Percentiles rank a stretch among this genome's conserved stretches.
These are phyloP conservation scores for Acanthosepion lycidas DNA, from an alignment of 2,888 invertebrate species.

Conservation along the genomic window DNA sequence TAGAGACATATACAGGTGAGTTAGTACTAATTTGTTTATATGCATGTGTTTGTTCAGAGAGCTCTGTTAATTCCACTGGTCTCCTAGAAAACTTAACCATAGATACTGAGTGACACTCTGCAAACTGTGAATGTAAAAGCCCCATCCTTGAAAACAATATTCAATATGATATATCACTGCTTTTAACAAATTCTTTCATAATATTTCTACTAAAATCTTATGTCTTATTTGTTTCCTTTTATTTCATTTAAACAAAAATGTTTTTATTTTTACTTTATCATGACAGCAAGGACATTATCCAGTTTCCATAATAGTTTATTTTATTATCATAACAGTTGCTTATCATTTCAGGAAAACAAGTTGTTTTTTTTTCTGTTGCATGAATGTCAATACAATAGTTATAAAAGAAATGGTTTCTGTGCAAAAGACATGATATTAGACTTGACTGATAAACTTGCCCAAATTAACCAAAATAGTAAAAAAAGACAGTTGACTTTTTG, in stretches of 20 bases:
- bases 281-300: background rate
- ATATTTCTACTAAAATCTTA: background rate
- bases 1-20: background rate
- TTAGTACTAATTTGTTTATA: slow-evolving; percentile 13
- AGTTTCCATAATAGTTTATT: background rate
- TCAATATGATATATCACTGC: background rate
- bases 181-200: background rate
- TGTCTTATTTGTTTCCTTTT: background rate
- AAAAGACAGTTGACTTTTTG: background rate
- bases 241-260: background rate
- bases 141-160: background rate
- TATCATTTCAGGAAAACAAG: background rate
- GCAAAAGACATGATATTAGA: no score
- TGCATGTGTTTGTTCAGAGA: background rate
- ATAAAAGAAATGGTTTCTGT: background rate
- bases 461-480: background rate
- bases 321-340: background rate
- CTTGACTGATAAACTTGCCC: no score
- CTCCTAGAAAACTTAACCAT: background rate
- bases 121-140: background rate
- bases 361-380: background rate
- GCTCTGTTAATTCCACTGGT: background rate
- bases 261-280: background rate
- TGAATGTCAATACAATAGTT: background rate
- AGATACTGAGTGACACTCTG: background rate